Base-by-base conservation (phyloP, 2,888 invertebrate genomes). In the Andrena minutula region DNA sequence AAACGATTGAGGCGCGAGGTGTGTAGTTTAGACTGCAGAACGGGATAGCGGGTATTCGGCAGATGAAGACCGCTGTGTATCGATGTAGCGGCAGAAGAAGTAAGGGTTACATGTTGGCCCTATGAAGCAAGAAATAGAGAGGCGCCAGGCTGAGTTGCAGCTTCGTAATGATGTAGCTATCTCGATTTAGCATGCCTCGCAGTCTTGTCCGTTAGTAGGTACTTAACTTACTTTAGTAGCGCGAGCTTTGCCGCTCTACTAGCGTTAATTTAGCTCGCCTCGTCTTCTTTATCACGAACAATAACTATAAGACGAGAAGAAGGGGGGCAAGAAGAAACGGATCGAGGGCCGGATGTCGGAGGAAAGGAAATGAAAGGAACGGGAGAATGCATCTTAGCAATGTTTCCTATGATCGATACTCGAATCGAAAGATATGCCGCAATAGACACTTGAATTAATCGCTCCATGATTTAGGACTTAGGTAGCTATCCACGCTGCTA, bases 151-250 rank as follows among this genome's bases (percentile, higher is more conserved):
- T 73, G 76, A 82, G 79, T 79, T 74, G 81, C 49, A 83, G 79
- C 78, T 80, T 88, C 85, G 85, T 88, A 90, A 90, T 89, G 90
- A 89, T 89, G 88, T 88, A 87, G 89, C 89, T 87, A 88, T 89
- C 89, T 90, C 87, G 89, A 90, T 90, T 90, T 90, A 90, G 89
- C 86, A 89, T 88, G 82, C 75, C 87, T 88, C 83, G 77, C 82
- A 70, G 76, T 82, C 84, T 86, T 88, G 83, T 82, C 83, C 76
- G 87, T 85, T 87, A 87, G 83, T 78, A 82, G 79, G 83, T 86
- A 83, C 83, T 86, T 86, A 86, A 84, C 84, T 88, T 86, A 83
- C 86, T 85, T 84, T 74, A 81, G 74, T 79, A 79, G 80, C 82
- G 72, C 72, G 75, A 66, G 74, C 82, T 85, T 85, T 79, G 84